Percentiles rank a stretch among this genome's conserved stretches.
Evolutionary conservation across 2,113 vertebrate species (phyloP).

Genomic region (Colaptes auratus): DNA sequence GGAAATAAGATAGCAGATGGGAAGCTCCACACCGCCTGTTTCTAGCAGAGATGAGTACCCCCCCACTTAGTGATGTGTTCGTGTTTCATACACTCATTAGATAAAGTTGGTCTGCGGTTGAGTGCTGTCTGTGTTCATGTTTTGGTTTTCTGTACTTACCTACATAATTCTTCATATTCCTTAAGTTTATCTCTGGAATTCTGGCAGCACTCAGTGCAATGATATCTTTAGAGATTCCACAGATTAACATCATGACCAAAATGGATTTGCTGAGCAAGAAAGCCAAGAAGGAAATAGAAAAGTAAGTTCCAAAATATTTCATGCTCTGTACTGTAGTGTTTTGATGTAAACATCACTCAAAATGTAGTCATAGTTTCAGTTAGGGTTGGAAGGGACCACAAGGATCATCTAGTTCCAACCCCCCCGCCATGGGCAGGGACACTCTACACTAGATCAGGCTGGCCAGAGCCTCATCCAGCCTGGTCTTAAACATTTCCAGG

Average conservation of each 20-base stretch:
- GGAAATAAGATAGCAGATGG: neutral
- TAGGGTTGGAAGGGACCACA: too few relatives aligned
- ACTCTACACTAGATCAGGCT: too few relatives aligned
- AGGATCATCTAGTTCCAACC: too few relatives aligned
- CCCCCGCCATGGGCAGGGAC: too few relatives aligned
- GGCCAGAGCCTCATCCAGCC: too few relatives aligned
- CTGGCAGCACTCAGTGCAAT: constrained; percentile 96
- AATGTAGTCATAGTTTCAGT: neutral
- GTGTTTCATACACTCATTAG: neutral
- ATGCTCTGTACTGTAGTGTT: neutral
- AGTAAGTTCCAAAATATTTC: constrained; percentile 77
- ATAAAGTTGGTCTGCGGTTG: neutral
- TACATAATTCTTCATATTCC: neutral
- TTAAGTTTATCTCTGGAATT: constrained; percentile 94
- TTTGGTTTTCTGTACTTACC: neutral
- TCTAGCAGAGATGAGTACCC: neutral
- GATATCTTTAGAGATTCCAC: constrained; percentile 93
- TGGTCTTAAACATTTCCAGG: too few relatives aligned
- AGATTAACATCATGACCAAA: constrained; percentile 98
- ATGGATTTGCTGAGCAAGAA: constrained; percentile 96
- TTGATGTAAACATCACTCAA: neutral
- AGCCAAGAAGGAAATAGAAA: constrained; percentile 96
- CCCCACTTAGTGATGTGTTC: neutral
- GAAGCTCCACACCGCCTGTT: neutral
- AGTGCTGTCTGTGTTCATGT: neutral